A percentile compares a stretch with the other conserved stretches of the same genome.
phyloP scores from a whole-genome alignment of 1,140 invertebrate species.

The Triops cancriformis region DNA sequence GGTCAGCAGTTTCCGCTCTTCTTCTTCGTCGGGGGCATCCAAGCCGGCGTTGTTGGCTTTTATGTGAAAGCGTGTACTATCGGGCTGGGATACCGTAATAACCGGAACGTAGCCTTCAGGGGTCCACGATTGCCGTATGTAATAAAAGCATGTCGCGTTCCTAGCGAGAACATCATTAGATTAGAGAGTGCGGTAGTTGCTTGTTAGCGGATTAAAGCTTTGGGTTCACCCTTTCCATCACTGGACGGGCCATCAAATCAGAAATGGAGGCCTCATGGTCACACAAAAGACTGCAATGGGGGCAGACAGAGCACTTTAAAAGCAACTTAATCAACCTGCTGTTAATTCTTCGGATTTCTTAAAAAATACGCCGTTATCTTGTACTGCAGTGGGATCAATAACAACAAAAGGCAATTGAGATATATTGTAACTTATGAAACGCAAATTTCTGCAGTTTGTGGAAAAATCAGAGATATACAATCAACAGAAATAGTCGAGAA shows the following conservation, averaged over 20 bases:
- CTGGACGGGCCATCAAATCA: neutral
- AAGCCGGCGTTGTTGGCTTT: neutral
- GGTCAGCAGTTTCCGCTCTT: slow-evolving; percentile 30
- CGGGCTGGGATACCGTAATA: slow-evolving; percentile 30
- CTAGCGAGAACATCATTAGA: neutral
- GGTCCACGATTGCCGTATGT: slow-evolving; percentile 22
- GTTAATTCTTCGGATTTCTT: neutral
- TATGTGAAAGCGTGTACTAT: slow-evolving; percentile 7
- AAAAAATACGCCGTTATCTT: too few relatives aligned
- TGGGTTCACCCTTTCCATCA: neutral
- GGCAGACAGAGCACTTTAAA: too few relatives aligned
- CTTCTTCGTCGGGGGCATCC: neutral
- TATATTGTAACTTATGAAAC: too few relatives aligned
- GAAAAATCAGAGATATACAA: too few relatives aligned
- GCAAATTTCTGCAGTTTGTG: too few relatives aligned
- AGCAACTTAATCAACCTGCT: neutral
- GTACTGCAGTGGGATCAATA: too few relatives aligned
- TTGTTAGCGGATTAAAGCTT: neutral
- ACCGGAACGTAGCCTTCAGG: slow-evolving; percentile 29
- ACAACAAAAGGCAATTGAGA: too few relatives aligned
- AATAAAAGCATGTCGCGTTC: slow-evolving; percentile 22
- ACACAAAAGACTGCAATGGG: too few relatives aligned
- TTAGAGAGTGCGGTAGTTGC: neutral
- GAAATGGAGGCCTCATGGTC: neutral
- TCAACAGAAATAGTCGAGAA: too few relatives aligned